phyloP scores from a whole-genome alignment of 2,888 invertebrate genomes.

The Eupithecia pulchellata region DNA sequence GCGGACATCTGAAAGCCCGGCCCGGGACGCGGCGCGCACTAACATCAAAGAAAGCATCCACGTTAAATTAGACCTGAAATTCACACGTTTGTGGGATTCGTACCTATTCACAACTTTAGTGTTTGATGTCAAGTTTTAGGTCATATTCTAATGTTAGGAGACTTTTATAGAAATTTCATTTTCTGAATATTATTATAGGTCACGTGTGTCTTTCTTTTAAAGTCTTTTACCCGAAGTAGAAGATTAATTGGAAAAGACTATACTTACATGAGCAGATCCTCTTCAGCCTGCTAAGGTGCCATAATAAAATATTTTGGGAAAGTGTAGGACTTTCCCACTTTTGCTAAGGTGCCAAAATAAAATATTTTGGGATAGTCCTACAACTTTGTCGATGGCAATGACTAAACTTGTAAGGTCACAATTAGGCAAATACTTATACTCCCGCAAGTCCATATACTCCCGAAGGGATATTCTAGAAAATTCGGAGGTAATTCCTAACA shows the following conservation, averaged over 20 bases:
- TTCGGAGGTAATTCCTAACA: background rate
- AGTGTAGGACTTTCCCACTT: no score
- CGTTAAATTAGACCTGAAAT: background rate
- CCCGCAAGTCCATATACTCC: background rate
- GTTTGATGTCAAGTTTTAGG: background rate
- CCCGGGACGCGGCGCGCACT: background rate
- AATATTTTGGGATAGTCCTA: background rate
- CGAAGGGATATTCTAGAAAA: background rate
- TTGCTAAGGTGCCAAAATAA: background rate
- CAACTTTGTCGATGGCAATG: background rate
- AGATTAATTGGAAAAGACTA: background rate
- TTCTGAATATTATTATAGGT: background rate
- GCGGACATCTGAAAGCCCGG: background rate
- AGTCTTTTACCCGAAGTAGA: background rate
- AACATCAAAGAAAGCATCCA: slow-evolving; percentile 1
- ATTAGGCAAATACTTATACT: background rate
- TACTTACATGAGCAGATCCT: background rate
- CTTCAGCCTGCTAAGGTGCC: background rate
- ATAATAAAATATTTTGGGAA: background rate
- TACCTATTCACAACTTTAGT: background rate
- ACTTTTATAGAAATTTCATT: background rate
- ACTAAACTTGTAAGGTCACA: background rate
- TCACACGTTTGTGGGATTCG: background rate
- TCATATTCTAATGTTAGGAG: background rate
- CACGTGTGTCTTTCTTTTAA: background rate